Percentiles rank a stretch among this genome's conserved stretches.
These are phyloP conservation scores for Carcharodon carcharias DNA, from an alignment of 2,797 vertebrate genomes.

Conservation along the genomic window DNA sequence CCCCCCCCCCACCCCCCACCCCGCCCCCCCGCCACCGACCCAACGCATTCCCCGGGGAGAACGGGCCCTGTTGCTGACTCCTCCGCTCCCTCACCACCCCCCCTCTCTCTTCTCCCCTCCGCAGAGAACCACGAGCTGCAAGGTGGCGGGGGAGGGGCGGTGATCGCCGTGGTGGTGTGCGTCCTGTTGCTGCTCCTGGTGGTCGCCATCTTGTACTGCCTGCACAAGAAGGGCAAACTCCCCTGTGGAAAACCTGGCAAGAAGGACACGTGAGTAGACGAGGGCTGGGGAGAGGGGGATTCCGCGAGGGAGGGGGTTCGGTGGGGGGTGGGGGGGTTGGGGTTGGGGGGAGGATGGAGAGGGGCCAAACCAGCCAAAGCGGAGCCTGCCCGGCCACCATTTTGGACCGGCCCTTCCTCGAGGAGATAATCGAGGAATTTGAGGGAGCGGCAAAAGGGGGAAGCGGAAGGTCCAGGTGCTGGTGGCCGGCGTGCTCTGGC, in stretches of 20 bases:
- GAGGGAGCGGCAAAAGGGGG: too few species aligned
- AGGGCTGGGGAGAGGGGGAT: too few species aligned
- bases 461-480: too few species aligned
- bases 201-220: constrained; percentile 73
- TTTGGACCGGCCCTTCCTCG: not conserved
- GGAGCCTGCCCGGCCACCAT: not conserved
- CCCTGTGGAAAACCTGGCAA: constrained; percentile 65
- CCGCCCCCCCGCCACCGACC: too few species aligned
- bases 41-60: too few species aligned
- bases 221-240: constrained; percentile 70
- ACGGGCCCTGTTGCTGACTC: too few species aligned
- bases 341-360: not conserved
- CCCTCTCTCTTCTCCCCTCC: not conserved
- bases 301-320: not conserved
- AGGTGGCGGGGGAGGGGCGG: constrained; percentile 67
- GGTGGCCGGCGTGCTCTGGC: too few species aligned
- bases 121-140: constrained; percentile 61
- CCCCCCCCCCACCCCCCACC: too few species aligned
- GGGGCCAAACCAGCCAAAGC: too few species aligned
- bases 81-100: not conserved
- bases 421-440: not conserved
- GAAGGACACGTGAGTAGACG: constrained; percentile 65
- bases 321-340: too few species aligned
- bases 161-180: constrained; percentile 79
- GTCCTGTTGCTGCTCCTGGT: constrained; percentile 77